Evolutionary conservation across 2,113 vertebrate genomes (phyloP), one percentile per base, ranked within the genome.

Genomic region (Rhegmatorhina hoffmannsi): DNA sequence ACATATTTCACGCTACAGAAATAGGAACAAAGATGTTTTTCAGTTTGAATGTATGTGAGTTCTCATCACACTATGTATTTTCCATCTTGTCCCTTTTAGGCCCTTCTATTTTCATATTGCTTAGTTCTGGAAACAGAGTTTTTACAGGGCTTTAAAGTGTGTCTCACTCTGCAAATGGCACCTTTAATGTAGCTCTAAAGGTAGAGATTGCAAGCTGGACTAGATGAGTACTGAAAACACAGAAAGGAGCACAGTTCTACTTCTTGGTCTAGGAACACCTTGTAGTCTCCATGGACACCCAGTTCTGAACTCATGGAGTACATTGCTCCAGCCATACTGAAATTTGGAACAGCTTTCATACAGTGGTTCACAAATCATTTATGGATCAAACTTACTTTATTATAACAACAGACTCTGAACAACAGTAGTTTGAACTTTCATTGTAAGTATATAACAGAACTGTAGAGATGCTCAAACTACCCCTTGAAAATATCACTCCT

Each of bases 401-500:
- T 21, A 70, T 60, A 52, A 74, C 44, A 75, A 63, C 26, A 89
- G 43, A 75, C 8, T 68, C 28, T 44, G 26, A 72, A 17, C 11
- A 81, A 33, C 64, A 69, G 26, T 17, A 34, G 13, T 63, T 90
- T 90, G 8, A 58, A 52, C 5, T 72, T 83, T 13, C 7, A 16
- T 36, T 87, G 26, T 43, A 50, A 64, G 12, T 33, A 24, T 44
- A 21, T 24, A 23, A 23, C 10, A 82, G 36, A 84, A 60, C 10
- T 72, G 56, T 25, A 60, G 55, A 75, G 13, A 6, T 58, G 40
- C 7, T 46, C 4, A 15, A n/a, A 10, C 24, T n/a, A 28, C 4
- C 13, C 7, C 1, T 0, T 47, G 80, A 83, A 93, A 80, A 63
- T 73, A 13, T 43, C 9, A 8, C 24, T 84, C 7, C 1, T 0